These are phyloP conservation scores for chimpanzee (Pan troglodytes) DNA, from an alignment of 2,113 vertebrate genomes.

Conservation along the genomic window NHGRI_mPanTro3-v2.1_pri NC_072398.2:199605501-199606000, in stretches of 20 bases:
- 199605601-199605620: background rate
- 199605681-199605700: background rate
- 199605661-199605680: background rate
- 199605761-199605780: background rate
- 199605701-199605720: background rate
- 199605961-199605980: background rate
- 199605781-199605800: background rate
- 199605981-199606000: background rate
- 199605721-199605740: background rate
- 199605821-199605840: background rate
- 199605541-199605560: conserved; percentile 25
- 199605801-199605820: background rate
- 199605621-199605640: background rate
- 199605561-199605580: conserved; percentile 58
- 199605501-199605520: background rate
- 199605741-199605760: background rate
- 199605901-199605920: background rate
- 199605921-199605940: background rate
- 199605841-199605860: background rate
- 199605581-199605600: background rate
- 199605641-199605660: background rate
- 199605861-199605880: background rate
- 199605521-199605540: background rate
- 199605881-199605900: background rate
- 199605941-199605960: background rate